These are phyloP conservation scores for Solenopsis fugax DNA, from an alignment of 1,140 invertebrate species.

Conservation along the genomic window DNA sequence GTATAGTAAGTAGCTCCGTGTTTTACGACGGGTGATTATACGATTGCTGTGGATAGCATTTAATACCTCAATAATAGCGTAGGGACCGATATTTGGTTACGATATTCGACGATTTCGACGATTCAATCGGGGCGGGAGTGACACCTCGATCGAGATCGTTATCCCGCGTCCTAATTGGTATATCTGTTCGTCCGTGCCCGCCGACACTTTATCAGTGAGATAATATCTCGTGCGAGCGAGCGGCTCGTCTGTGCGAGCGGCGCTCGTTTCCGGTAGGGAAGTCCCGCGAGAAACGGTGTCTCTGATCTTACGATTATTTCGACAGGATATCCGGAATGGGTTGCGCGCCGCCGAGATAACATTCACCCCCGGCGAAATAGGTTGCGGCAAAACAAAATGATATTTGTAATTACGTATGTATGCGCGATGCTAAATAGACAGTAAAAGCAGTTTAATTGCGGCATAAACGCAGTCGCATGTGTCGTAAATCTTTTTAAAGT, in stretches of 20 bases:
- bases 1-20: neutral
- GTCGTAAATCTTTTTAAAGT: neutral
- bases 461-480: conserved; percentile 4
- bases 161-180: conserved; percentile 69
- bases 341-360: conserved; percentile 70
- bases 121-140: conserved; percentile 48
- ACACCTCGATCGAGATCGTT: conserved; percentile 54
- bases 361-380: conserved; percentile 61
- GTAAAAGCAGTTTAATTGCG: neutral
- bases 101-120: conserved; percentile 40
- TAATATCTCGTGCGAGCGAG: conserved; percentile 73
- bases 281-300: conserved; percentile 64
- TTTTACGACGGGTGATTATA: conserved; percentile 43
- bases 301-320: conserved; percentile 79
- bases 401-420: conserved; percentile 50
- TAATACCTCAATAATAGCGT: conserved; percentile 23
- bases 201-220: conserved; percentile 74
- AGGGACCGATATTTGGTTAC: neutral
- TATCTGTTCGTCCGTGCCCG: conserved; percentile 55
- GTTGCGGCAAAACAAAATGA: conserved; percentile 36
- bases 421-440: neutral
- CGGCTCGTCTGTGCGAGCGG: conserved; percentile 64
- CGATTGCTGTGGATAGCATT: conserved; percentile 31
- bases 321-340: conserved; percentile 80
- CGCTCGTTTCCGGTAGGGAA: conserved; percentile 73